A percentile compares a stretch with the other conserved stretches of the same genome.
Evolutionary conservation across 2,113 vertebrate species (phyloP).

Genomic region (Notechis scutatus): DNA sequence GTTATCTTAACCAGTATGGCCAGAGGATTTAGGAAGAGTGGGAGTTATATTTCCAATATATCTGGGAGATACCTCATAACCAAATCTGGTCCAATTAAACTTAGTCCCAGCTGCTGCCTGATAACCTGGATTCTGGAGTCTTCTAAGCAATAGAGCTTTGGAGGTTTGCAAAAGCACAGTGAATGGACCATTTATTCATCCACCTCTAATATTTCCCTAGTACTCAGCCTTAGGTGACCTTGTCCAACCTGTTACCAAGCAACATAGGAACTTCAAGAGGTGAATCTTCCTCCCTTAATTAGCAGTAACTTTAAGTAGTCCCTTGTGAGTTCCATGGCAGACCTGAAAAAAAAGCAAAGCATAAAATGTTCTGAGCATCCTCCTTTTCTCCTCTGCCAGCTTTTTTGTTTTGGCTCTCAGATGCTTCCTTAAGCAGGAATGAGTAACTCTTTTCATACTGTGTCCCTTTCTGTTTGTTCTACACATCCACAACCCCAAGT

Average conservation of each 20-base stretch:
- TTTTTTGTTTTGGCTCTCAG: not conserved
- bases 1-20: not conserved
- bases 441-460: not conserved
- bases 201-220: not conserved
- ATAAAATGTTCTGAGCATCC: not conserved
- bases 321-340: not conserved
- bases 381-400: not conserved
- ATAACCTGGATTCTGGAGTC: not conserved
- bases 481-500: not conserved
- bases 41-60: not conserved
- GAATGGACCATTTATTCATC: not conserved
- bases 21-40: not conserved
- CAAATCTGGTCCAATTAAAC: not conserved
- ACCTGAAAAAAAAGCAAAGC: not conserved
- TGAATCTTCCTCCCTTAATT: not conserved
- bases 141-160: not conserved
- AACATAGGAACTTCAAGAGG: not conserved
- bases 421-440: not conserved
- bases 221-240: not conserved
- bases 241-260: not conserved
- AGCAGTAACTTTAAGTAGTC: not conserved
- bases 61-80: not conserved
- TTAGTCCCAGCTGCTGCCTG: not conserved
- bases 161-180: not conserved
- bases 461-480: not conserved